Evolutionary conservation across 2,113 vertebrate genomes (phyloP).

Genomic region (Sprattus sprattus): DNA sequence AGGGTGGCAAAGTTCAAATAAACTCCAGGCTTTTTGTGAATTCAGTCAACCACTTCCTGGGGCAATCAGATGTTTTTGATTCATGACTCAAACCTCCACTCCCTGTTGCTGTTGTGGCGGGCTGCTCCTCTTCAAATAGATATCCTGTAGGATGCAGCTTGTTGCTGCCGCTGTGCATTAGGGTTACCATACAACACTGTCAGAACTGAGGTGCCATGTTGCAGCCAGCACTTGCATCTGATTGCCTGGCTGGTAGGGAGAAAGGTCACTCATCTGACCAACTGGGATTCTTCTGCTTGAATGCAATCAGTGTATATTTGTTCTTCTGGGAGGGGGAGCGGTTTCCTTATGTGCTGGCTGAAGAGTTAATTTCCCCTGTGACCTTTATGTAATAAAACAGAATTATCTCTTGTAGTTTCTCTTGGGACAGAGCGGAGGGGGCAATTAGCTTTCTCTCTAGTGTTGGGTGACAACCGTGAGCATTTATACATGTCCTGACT

Average conservation of each 20-base stretch:
- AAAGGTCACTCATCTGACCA: constrained; percentile 80
- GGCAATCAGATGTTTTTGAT: constrained; percentile 13
- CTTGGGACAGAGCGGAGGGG: constrained; percentile 66
- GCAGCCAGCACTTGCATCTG: constrained; percentile 59
- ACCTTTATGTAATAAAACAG: constrained; percentile 84
- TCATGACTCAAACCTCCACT: constrained; percentile 5
- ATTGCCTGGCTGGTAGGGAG: constrained; percentile 68
- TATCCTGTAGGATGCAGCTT: constrained; percentile 55
- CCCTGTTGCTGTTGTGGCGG: constrained; percentile 21
- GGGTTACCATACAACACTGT: constrained; percentile 65
- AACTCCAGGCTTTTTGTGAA: constrained; percentile 15
- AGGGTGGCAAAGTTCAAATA: not conserved
- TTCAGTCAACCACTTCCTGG: constrained; percentile 14
- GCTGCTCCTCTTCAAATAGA: constrained; percentile 50
- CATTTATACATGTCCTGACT: constrained; percentile 90
- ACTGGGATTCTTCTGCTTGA: constrained; percentile 75
- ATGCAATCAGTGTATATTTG: constrained; percentile 83
- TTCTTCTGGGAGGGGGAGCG: constrained; percentile 72
- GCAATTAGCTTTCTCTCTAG: constrained; percentile 84
- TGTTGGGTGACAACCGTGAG: constrained; percentile 78
- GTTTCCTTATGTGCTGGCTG: constrained; percentile 84
- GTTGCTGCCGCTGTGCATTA: constrained; percentile 63
- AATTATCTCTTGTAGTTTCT: constrained; percentile 82
- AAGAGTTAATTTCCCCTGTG: constrained; percentile 96
- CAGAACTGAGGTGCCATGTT: constrained; percentile 41